Evolutionary conservation across 1,140 invertebrate genomes (phyloP).

Genomic region (Cyclargus thomasi): DNA sequence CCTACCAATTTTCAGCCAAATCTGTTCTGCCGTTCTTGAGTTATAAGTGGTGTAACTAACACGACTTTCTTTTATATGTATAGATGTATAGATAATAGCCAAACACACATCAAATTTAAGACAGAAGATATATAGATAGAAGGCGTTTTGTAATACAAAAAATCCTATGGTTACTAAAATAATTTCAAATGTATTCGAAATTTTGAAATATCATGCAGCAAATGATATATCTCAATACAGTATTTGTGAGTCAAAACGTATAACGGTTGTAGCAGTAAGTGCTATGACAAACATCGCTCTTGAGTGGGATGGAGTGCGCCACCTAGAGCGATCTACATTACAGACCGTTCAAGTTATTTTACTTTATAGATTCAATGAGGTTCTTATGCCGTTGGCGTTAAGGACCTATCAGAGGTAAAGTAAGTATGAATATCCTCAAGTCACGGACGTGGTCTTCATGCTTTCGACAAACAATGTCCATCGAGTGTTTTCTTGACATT

Average conservation of each 20-base stretch:
- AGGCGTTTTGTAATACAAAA: background rate
- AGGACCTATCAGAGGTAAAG: no score
- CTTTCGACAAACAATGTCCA: background rate
- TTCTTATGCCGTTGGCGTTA: no score
- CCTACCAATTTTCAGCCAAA: no score
- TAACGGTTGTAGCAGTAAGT: constrained; percentile 60
- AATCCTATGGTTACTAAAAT: background rate
- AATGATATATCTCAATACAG: constrained; percentile 38
- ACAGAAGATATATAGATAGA: background rate
- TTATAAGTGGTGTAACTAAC: no score
- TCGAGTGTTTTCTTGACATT: background rate
- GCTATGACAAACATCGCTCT: constrained; percentile 58
- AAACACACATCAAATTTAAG: background rate
- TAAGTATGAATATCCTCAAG: background rate
- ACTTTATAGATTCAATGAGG: no score
- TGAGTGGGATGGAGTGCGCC: constrained; percentile 43
- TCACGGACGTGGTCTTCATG: constrained; percentile 9
- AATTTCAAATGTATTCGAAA: constrained; percentile 2
- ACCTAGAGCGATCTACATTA: constrained; percentile 45
- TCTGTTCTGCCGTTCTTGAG: no score
- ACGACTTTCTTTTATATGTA: no score
- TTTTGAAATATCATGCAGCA: constrained; percentile 21
- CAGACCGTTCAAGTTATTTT: background rate
- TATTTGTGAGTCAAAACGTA: constrained; percentile 52
- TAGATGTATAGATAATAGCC: no score